A percentile compares a stretch with the other conserved stretches of the same genome.
These are phyloP conservation scores for Dicentrarchus labrax DNA, from an alignment of 2,113 vertebrate species.

Conservation along the genomic window DNA sequence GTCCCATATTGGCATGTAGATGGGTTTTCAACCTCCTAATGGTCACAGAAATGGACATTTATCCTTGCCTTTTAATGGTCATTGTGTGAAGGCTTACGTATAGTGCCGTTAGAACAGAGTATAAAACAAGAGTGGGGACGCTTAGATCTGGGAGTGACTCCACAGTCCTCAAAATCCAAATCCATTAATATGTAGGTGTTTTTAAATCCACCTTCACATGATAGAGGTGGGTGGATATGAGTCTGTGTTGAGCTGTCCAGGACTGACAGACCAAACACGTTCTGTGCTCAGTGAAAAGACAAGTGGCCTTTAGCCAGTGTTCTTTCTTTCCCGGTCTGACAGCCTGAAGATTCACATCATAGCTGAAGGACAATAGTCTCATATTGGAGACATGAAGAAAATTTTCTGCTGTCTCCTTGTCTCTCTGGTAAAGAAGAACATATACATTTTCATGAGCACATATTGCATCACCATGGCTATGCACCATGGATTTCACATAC, in stretches of 20 bases:
- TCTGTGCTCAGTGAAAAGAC: slow-evolving; percentile 20
- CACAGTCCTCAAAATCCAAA: not conserved
- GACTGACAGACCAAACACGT: slow-evolving; percentile 2
- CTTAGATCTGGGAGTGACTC: not conserved
- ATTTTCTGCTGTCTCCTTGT: slow-evolving; percentile 2
- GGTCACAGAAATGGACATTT: not conserved
- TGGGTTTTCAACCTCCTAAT: not conserved
- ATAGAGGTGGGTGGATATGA: slow-evolving; percentile 8
- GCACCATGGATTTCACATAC: not conserved
- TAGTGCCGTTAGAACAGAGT: not conserved
- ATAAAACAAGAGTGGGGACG: not conserved
- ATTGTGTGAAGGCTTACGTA: not conserved
- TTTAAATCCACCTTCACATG: slow-evolving; percentile 5
- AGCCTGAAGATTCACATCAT: slow-evolving; percentile 31
- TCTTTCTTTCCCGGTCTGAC: slow-evolving; percentile 19
- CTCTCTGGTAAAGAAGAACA: slow-evolving; percentile 1
- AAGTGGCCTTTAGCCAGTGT: slow-evolving; percentile 39
- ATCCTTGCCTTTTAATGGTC: not conserved
- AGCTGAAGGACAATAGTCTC: slow-evolving; percentile 22
- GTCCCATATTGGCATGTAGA: not conserved
- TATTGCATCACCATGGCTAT: not conserved
- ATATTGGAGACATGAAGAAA: not conserved
- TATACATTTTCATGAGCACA: not conserved
- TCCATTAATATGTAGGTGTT: not conserved
- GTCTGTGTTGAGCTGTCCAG: slow-evolving; percentile 25